These are phyloP conservation scores for Nowickia ferox DNA, from an alignment of 2,888 invertebrate genomes.

Conservation along the genomic window DNA sequence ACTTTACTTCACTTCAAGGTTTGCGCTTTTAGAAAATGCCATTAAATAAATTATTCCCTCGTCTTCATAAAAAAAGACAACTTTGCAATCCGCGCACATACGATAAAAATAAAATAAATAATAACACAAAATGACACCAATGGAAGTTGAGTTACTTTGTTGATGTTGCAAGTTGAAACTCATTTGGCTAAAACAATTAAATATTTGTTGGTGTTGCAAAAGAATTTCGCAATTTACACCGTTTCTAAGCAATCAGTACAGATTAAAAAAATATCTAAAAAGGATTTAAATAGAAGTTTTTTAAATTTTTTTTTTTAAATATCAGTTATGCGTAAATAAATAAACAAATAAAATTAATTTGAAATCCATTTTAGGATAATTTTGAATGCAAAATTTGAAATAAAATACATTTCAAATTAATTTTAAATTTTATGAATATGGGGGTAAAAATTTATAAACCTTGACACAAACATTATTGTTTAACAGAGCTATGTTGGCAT, in stretches of 20 bases:
- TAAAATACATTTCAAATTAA: no score
- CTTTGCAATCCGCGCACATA: slow-evolving; percentile 22
- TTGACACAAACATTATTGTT: no score
- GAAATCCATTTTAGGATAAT: no score
- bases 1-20: not conserved
- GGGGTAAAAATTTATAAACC: no score
- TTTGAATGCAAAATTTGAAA: no score
- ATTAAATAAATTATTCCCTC: slow-evolving; percentile 24
- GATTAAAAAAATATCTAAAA: not conserved
- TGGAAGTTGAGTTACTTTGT: not conserved
- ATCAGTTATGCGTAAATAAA: no score
- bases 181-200: slow-evolving; percentile 45
- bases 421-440: no score
- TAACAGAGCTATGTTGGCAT: no score
- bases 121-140: slow-evolving; percentile 24
- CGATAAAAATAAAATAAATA: slow-evolving; percentile 5
- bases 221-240: slow-evolving; percentile 28
- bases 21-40: slow-evolving; percentile 1
- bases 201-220: slow-evolving; percentile 31
- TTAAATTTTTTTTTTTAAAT: no score
- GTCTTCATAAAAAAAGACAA: slow-evolving; percentile 14
- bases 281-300: no score
- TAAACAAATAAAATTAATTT: no score
- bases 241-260: not conserved
- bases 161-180: slow-evolving; percentile 25